Conservation (phyloP, 2,797 vertebrate species). For the Loris lydekkerianus region DNA sequence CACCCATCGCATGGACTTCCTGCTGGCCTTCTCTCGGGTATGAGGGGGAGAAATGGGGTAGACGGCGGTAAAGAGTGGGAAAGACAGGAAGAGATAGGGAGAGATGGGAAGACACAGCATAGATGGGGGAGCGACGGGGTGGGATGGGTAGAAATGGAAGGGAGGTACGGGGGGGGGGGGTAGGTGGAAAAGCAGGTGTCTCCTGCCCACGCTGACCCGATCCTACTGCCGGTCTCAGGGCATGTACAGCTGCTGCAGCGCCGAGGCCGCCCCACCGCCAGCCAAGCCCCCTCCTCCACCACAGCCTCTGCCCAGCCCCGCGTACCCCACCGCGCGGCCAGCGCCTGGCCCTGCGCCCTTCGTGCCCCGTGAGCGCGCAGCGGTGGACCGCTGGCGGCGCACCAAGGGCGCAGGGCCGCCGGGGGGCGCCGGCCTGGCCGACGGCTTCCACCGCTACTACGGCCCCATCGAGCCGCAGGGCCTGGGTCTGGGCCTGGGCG, state of each 20-base stretch:
- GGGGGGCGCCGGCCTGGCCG: constrained; percentile 84
- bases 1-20: constrained; percentile 94
- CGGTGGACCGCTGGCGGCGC: constrained; percentile 94
- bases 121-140: constrained; percentile 84
- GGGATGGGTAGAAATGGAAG: constrained; percentile 61
- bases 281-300: constrained; percentile 91
- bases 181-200: background rate
- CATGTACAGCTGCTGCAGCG: constrained; percentile 97
- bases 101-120: constrained; percentile 80
- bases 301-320: constrained; percentile 89
- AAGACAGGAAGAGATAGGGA: constrained; percentile 81
- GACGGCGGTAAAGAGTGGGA: background rate
- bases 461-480: constrained; percentile 97
- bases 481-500: constrained; percentile 91
- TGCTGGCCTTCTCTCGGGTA: constrained; percentile 96
- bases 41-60: background rate
- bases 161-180: constrained; percentile 61
- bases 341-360: constrained; percentile 90
- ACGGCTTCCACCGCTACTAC: constrained; percentile 96
- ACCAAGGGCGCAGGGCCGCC: constrained; percentile 80
- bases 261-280: constrained; percentile 91
- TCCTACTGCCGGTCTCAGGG: constrained; percentile 88
- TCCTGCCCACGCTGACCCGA: background rate
- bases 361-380: constrained; percentile 92
- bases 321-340: constrained; percentile 85